These are phyloP conservation scores for Leucophenga montana DNA, from an alignment of 2,888 invertebrate species.

Conservation along the genomic window DNA sequence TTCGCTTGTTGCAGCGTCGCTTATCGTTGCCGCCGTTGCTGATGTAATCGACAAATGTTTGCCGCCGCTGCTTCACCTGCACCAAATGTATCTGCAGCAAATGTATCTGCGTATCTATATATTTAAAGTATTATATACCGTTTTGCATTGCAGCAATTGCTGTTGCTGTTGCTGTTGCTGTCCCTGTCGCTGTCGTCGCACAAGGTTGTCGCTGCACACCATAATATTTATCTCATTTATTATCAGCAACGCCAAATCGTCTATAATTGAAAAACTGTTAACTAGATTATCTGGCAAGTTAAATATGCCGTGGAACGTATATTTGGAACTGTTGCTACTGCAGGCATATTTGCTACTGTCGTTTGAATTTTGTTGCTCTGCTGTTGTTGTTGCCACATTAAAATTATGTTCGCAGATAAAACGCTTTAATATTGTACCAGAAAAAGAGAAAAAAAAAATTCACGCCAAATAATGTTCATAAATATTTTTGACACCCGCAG, in stretches of 20 bases:
- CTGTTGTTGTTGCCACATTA: constrained; percentile 1
- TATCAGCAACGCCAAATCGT: constrained; percentile 63
- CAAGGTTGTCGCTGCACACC: constrained; percentile 35
- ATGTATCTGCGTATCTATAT: no score
- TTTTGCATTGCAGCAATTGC: neutral
- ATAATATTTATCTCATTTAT: constrained; percentile 65
- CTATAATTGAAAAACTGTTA: constrained; percentile 66
- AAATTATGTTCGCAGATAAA: constrained; percentile 4
- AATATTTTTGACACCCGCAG: constrained; percentile 13
- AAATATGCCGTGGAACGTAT: constrained; percentile 33
- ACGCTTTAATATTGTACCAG: neutral
- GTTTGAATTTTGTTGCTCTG: constrained; percentile 18
- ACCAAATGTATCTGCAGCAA: no score
- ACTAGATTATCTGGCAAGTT: constrained; percentile 61
- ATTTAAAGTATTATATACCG: no score
- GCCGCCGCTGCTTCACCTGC: neutral
- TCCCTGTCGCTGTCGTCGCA: neutral
- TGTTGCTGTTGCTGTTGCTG: neutral
- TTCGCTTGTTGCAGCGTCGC: neutral
- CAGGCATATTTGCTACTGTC: constrained; percentile 12
- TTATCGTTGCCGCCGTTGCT: neutral
- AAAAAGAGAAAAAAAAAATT: neutral
- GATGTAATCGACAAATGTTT: neutral
- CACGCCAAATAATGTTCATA: constrained; percentile 1
- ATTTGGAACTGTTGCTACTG: constrained; percentile 23